Base-by-base conservation (phyloP, 1,140 invertebrate genomes). In the Bombus impatiens region DNA sequence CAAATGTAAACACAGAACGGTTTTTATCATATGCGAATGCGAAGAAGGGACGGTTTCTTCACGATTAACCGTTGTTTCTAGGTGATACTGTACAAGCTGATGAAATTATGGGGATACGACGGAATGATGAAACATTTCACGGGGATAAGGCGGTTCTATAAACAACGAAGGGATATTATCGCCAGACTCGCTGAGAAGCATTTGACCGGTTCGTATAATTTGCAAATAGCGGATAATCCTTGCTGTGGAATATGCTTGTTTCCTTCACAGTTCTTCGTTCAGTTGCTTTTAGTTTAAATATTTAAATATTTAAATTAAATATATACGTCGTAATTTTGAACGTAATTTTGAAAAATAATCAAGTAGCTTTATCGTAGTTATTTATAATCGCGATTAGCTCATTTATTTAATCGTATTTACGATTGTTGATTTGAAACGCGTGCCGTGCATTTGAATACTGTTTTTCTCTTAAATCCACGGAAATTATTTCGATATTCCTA, bases 101-200 rank as follows among this genome's bases (percentile, higher is more conserved):
- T 98, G 6, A 94, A 96, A 84, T 88, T 92, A 5, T 97, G 97
- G 96, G 96, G 96, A 68, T 95, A 96, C 44, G 94, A 96, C 1
- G 96, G 96, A 13, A 94, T 98, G 47, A 93, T 96, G 53, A 92
- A 95, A 5, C 97, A 98, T 92, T 96, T 97, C 76, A 87, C 93
- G 9, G 93, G 93, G 47, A 96, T 97, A 42, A 95, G 96, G 47
- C 92, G 94, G 13, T 97, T 97, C 91, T 98, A 98, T 92, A 95
- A 95, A 83, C 92, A 95, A 28, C 95, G 97, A 59, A 95, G 97
- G n/a, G 97, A 97, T 91, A 89, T 95, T 9, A 97, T 97, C 81
- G 88, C 96, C 0, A 90, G 91, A 3, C 95, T 96, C 3, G 96
- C 97, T 78, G 95, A 96, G 74, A 96, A 96, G 90, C 96, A 97